Evolutionary conservation across 92 coral and sea anemone genomes (phyloP).

Genomic region (Palythoa caribaeorum): DNA sequence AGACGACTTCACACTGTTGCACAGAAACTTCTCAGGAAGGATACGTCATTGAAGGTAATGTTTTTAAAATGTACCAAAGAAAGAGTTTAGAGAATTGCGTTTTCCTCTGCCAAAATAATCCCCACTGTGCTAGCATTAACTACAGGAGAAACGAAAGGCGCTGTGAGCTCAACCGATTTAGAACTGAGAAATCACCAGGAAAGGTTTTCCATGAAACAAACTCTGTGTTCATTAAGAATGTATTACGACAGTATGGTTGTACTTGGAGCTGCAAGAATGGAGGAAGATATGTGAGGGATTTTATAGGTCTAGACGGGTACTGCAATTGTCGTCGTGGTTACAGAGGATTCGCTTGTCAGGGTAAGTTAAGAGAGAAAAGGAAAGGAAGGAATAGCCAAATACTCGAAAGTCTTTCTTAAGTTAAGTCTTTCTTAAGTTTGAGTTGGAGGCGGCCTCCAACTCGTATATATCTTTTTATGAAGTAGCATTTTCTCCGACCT

Average conservation of each 20-base stretch:
- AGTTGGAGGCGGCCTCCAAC: too few species aligned
- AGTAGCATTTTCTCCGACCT: too few species aligned
- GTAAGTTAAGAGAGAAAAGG: not conserved
- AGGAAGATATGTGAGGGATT: not conserved
- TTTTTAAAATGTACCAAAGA: not conserved
- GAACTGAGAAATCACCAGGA: slow-evolving; percentile 34
- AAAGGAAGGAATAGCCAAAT: not conserved
- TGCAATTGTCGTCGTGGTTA: too few species aligned
- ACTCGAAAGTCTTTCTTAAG: too few species aligned
- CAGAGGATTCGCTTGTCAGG: too few species aligned
- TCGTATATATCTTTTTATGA: too few species aligned
- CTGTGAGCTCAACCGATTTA: slow-evolving; percentile 11
- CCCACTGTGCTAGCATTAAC: slow-evolving; percentile 25
- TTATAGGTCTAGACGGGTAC: not conserved
- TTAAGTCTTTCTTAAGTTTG: too few species aligned
- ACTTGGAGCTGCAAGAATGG: slow-evolving; percentile 20
- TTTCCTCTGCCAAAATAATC: slow-evolving; percentile 13
- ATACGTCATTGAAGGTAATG: slow-evolving; percentile 9
- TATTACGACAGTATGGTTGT: not conserved
- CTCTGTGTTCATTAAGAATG: slow-evolving; percentile 3
- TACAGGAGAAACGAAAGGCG: slow-evolving; percentile 5
- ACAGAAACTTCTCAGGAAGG: slow-evolving; percentile 4
- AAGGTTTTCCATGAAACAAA: not conserved
- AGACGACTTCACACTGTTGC: not conserved
- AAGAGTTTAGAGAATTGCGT: not conserved